Conservation (phyloP, 2,797 vertebrate species). For the Sparus aurata region DNA sequence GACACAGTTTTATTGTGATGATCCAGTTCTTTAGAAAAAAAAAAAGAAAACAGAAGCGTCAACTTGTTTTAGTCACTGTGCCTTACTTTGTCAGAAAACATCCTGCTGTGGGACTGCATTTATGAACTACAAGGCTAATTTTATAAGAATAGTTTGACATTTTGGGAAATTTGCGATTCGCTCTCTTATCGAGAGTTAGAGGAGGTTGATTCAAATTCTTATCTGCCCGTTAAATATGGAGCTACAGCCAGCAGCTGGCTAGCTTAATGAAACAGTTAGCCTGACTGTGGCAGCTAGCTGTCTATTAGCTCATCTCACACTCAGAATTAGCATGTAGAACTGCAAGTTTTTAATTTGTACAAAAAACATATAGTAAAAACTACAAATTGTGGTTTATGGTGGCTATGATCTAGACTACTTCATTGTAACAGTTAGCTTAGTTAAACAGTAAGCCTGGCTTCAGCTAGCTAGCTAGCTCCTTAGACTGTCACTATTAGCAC, state of each 20-base stretch:
- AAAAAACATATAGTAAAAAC: too few relatives aligned
- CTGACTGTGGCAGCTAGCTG: too few relatives aligned
- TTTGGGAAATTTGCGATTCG: constrained; percentile 7
- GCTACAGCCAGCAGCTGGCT: not conserved
- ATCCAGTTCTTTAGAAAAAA: constrained; percentile 28
- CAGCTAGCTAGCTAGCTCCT: not conserved
- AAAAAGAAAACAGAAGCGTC: constrained; percentile 50
- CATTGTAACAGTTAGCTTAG: not conserved
- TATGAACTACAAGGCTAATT: constrained; percentile 28
- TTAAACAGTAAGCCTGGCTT: too few relatives aligned
- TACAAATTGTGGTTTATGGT: too few relatives aligned
- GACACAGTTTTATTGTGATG: constrained; percentile 45
- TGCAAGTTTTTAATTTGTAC: too few relatives aligned
- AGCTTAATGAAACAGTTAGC: not conserved
- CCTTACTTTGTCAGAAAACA: constrained; percentile 82
- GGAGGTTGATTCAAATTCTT: not conserved
- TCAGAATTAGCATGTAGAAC: not conserved
- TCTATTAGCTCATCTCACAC: not conserved
- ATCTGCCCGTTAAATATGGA: not conserved
- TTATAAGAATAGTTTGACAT: constrained; percentile 19
- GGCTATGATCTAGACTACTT: not conserved
- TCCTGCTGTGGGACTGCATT: constrained; percentile 52
- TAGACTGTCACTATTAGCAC: too few relatives aligned
- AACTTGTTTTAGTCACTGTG: constrained; percentile 83
- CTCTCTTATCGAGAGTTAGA: not conserved